These are phyloP conservation scores for Hydrocynus forskahlii DNA, from an alignment of 2,797 vertebrate genomes.

Conservation along the genomic window DNA sequence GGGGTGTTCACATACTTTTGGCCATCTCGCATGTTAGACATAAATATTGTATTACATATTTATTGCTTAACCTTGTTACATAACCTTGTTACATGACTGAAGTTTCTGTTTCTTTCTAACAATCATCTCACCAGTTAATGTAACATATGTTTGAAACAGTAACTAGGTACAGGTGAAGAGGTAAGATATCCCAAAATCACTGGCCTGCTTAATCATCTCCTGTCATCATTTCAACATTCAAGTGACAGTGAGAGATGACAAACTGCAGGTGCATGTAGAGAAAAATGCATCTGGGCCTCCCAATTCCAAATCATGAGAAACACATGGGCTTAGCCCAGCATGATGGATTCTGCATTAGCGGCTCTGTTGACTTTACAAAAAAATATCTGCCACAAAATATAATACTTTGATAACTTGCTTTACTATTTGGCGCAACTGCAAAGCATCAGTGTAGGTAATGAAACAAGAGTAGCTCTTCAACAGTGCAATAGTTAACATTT, in stretches of 20 bases:
- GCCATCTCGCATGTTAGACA: no score
- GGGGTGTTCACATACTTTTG: no score
- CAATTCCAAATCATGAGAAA: constrained; percentile 46
- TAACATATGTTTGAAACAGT: neutral
- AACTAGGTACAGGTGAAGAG: constrained; percentile 8
- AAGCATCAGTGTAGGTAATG: neutral
- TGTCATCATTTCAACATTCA: constrained; percentile 23
- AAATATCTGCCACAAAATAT: constrained; percentile 22
- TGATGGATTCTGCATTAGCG: constrained; percentile 37
- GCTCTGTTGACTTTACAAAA: constrained; percentile 33
- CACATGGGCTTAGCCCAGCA: constrained; percentile 38
- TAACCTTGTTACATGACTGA: neutral
- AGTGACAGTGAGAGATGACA: constrained; percentile 46
- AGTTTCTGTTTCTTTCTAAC: neutral
- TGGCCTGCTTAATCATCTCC: constrained; percentile 36
- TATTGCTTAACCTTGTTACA: neutral
- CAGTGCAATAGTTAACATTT: neutral
- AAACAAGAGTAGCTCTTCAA: constrained; percentile 12
- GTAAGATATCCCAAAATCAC: neutral
- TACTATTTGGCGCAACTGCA: constrained; percentile 16
- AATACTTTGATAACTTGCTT: constrained; percentile 6
- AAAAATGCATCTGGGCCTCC: constrained; percentile 21
- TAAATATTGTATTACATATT: no score
- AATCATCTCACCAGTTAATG: no score
- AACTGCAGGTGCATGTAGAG: constrained; percentile 37